A percentile compares a stretch with the other conserved stretches of the same genome.
phyloP scores from a whole-genome alignment of 1,140 invertebrate species.

The Amphibalanus amphitrite region DNA sequence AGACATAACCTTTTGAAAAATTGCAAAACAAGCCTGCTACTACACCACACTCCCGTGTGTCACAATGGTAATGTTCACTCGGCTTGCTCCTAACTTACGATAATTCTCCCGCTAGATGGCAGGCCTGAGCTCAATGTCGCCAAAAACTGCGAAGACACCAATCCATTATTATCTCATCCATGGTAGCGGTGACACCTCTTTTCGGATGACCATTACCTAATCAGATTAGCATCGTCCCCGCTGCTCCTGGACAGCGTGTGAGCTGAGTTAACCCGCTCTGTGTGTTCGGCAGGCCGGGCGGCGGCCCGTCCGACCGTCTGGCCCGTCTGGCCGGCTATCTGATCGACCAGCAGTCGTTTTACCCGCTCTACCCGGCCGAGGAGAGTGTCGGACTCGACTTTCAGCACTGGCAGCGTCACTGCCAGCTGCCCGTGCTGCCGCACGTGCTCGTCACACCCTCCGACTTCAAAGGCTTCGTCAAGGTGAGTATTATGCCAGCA shows the following conservation, averaged over 20 bases:
- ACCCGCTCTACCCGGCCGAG: slow-evolving; percentile 58
- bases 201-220: too few relatives aligned
- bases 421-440: slow-evolving; percentile 45
- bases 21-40: too few relatives aligned
- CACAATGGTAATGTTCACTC: too few relatives aligned
- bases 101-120: too few relatives aligned
- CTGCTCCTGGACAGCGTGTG: not conserved
- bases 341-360: slow-evolving; percentile 55
- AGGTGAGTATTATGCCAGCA: too few relatives aligned
- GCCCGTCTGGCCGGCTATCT: slow-evolving; percentile 52
- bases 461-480: slow-evolving; percentile 61
- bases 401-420: slow-evolving; percentile 44
- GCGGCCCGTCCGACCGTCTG: slow-evolving; percentile 37
- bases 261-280: not conserved
- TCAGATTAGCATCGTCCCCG: not conserved
- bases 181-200: too few relatives aligned
- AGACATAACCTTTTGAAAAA: too few relatives aligned
- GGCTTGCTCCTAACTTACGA: too few relatives aligned
- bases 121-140: too few relatives aligned
- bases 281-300: slow-evolving; percentile 9
- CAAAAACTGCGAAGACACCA: too few relatives aligned
- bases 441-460: slow-evolving; percentile 71
- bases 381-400: slow-evolving; percentile 47
- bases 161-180: too few relatives aligned
- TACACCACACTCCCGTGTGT: too few relatives aligned